Conservation (phyloP, 1,140 invertebrate genomes). For the Ceratoteleas bidentatus region DNA sequence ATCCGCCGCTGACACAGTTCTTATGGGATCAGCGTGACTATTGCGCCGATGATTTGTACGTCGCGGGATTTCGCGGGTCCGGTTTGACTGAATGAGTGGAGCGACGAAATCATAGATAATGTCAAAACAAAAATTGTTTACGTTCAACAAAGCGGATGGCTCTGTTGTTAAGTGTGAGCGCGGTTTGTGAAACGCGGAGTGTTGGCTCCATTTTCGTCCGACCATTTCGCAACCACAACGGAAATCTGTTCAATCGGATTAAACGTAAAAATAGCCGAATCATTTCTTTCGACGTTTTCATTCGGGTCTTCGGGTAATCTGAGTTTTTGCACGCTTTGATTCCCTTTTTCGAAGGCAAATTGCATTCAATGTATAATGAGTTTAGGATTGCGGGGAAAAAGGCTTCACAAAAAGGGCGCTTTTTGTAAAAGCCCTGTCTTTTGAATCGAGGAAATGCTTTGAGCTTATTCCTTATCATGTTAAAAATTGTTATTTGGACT, state of each 20-base stretch:
- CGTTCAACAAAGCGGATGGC: constrained; percentile 23
- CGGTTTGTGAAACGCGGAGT: constrained; percentile 14
- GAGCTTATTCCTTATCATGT: too few relatives aligned
- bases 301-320: background rate
- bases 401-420: too few relatives aligned
- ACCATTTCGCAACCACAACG: constrained; percentile 31
- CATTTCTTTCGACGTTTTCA: constrained; percentile 38
- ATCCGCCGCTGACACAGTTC: constrained; percentile 45
- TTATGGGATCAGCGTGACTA: constrained; percentile 35
- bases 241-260: constrained; percentile 34
- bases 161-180: background rate
- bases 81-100: too few relatives aligned
- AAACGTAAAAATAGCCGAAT: constrained; percentile 41
- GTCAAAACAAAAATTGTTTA: too few relatives aligned
- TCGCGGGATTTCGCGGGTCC: background rate
- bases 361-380: too few relatives aligned
- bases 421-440: too few relatives aligned
- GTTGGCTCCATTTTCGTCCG: constrained; percentile 32
- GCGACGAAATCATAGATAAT: too few relatives aligned
- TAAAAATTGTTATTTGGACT: too few relatives aligned
- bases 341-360: too few relatives aligned
- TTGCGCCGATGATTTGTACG: constrained; percentile 39
- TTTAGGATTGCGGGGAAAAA: background rate
- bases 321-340: too few relatives aligned
- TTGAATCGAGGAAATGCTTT: too few relatives aligned